Percentiles rank a stretch among this genome's conserved stretches.
Conservation (phyloP, 2,888 invertebrate species). For the Lymantria monacha region DNA sequence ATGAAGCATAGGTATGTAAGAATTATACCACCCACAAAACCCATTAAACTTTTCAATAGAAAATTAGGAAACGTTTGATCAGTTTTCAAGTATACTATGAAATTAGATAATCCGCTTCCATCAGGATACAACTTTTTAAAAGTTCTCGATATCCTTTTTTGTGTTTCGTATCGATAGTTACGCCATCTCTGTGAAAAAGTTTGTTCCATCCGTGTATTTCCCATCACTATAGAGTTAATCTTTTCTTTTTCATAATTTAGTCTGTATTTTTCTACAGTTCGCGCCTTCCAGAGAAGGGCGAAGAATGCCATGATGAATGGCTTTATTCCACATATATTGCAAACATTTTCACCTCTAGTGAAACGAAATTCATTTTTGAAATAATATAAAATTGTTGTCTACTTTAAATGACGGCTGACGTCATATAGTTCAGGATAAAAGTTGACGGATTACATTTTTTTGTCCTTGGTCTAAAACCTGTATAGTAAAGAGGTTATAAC, state of each 20-base stretch:
- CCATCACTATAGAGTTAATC: constrained; percentile 72
- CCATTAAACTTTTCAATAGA: constrained; percentile 83
- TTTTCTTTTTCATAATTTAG: constrained; percentile 81
- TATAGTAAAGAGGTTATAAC: too few species aligned
- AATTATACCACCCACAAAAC: constrained; percentile 84
- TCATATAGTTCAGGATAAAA: too few species aligned
- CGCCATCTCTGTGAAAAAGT: constrained; percentile 73
- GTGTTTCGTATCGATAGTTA: constrained; percentile 62
- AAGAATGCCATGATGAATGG: constrained; percentile 75
- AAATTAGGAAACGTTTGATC: constrained; percentile 81
- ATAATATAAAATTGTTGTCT: constrained; percentile 7
- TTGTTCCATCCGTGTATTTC: constrained; percentile 61
- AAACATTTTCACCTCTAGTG: constrained; percentile 20
- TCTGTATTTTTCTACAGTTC: constrained; percentile 73
- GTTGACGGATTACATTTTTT: too few species aligned
- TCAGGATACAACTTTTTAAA: constrained; percentile 62
- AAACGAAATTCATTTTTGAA: constrained; percentile 27
- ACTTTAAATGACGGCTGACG: constrained; percentile 16
- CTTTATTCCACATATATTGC: constrained; percentile 23
- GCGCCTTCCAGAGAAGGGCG: constrained; percentile 80
- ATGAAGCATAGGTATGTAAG: constrained; percentile 85
- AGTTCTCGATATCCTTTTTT: constrained; percentile 58
- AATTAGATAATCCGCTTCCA: constrained; percentile 55
- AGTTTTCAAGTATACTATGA: constrained; percentile 57
- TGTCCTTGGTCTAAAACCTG: too few species aligned